Base-by-base conservation (phyloP, 2,888 invertebrate genomes). In the Nysson spinosus region DNA sequence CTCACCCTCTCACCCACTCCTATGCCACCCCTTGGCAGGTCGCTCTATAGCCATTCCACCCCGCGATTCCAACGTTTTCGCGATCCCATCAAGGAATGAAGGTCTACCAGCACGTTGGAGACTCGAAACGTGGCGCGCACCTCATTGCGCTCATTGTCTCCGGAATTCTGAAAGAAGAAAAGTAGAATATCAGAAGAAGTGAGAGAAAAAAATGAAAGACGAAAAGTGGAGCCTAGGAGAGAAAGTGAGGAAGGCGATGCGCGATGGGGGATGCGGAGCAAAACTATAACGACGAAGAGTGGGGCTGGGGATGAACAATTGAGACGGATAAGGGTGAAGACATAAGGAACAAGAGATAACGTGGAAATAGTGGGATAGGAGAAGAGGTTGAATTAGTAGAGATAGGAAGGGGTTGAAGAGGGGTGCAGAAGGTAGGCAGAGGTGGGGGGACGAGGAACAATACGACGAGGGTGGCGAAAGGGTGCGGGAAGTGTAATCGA, bases 121-220 rank as follows among this genome's bases (percentile, higher is more conserved):
- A 71, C 49, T 28, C 69, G 61, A 43, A 60, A 49, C 56, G 64
- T 44, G 64, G 64, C 57, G n/a, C n/a, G 61, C 75, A 58, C 70
- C 73, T 76, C 79, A 64, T 81, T 77, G 78, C 77, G 68, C 73
- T 78, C 77, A 80, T 82, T 77, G 78, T 80, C 72, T 73, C 43
- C 39, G n/a, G n/a, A n/a, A n/a, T n/a, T n/a, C n/a, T n/a, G n/a
- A n/a, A n/a, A n/a, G n/a, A n/a, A n/a, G n/a, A n/a, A n/a, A n/a
- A n/a, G n/a, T n/a, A n/a, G n/a, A n/a, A n/a, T n/a, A n/a, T n/a
- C n/a, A n/a, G n/a, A n/a, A n/a, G n/a, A n/a, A n/a, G n/a, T n/a
- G n/a, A n/a, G n/a, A n/a, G n/a, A n/a, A n/a, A n/a, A n/a, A n/a
- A n/a, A n/a, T n/a, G n/a, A n/a, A n/a, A n/a, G n/a, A n/a, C n/a